These are phyloP conservation scores for Saxicola maurus DNA, from an alignment of 2,797 vertebrate genomes.

Conservation along the genomic window DNA sequence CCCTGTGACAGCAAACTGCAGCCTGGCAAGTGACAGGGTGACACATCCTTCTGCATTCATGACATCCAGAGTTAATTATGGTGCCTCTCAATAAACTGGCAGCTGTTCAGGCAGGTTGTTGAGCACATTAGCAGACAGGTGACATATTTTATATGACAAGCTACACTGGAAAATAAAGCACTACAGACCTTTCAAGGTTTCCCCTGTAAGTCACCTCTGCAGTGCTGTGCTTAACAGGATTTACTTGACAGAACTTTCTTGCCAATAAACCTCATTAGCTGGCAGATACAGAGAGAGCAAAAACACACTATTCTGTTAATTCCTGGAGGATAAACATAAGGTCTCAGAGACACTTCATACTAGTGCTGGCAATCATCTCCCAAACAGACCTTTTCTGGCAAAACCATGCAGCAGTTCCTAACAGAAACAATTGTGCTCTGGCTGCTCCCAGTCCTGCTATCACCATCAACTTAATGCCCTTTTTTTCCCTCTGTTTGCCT, in stretches of 20 bases:
- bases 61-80: neutral
- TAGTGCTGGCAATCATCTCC: neutral
- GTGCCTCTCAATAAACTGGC: neutral
- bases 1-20: neutral
- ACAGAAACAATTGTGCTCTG: neutral
- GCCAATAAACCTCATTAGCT: conserved; percentile 28
- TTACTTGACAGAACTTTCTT: conserved; percentile 6
- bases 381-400: neutral
- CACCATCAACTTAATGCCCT: neutral
- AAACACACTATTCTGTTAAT: neutral
- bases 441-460: neutral
- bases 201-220: neutral
- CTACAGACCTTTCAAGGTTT: neutral
- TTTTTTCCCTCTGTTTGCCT: neutral
- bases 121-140: neutral
- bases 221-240: neutral
- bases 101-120: conserved; percentile 5
- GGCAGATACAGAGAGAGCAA: neutral
- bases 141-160: conserved; percentile 9
- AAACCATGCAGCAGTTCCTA: neutral
- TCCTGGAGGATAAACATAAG: neutral
- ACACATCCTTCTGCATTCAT: neutral
- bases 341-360: neutral
- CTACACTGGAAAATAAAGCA: neutral
- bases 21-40: neutral